phyloP scores from a whole-genome alignment of 2,797 vertebrate species.

The Pampus argenteus region DNA sequence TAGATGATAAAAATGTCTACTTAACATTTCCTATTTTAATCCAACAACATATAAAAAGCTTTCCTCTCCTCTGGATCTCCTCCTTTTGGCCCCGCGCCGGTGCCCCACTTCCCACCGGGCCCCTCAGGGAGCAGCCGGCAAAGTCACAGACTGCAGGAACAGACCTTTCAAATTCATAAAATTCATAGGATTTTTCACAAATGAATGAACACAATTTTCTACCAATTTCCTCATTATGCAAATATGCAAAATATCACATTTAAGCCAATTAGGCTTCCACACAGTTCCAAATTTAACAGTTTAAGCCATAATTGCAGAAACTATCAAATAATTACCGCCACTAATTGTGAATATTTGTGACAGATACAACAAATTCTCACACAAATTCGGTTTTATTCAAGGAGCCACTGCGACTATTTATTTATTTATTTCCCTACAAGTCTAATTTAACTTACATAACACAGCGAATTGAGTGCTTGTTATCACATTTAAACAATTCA shows the following conservation, averaged over 20 bases:
- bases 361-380: slow-evolving; percentile 99
- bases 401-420: slow-evolving; percentile 92
- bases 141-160: slow-evolving; percentile 97
- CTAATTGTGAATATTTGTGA: slow-evolving; percentile 99
- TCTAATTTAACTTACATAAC: slow-evolving; percentile 99
- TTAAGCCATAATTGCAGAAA: slow-evolving; percentile 99
- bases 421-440: slow-evolving; percentile 91
- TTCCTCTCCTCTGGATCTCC: slow-evolving; percentile 49
- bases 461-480: slow-evolving; percentile 98
- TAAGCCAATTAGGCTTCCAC: slow-evolving; percentile 98
- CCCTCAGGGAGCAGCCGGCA: slow-evolving; percentile 94
- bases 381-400: slow-evolving; percentile 98
- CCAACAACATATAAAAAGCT: background rate
- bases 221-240: slow-evolving; percentile 99
- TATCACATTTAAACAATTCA: slow-evolving; percentile 99
- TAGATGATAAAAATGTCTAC: too few species aligned
- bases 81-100: slow-evolving; percentile 87
- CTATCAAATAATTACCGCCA: slow-evolving; percentile 99
- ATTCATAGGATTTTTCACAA: slow-evolving; percentile 99
- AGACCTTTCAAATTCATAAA: slow-evolving; percentile 99
- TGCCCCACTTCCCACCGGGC: slow-evolving; percentile 87
- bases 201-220: slow-evolving; percentile 99
- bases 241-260: slow-evolving; percentile 99
- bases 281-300: slow-evolving; percentile 99
- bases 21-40: too few species aligned